Evolutionary conservation across 2,888 invertebrate genomes (phyloP).

Genomic region (Callinectes sapidus): DNA sequence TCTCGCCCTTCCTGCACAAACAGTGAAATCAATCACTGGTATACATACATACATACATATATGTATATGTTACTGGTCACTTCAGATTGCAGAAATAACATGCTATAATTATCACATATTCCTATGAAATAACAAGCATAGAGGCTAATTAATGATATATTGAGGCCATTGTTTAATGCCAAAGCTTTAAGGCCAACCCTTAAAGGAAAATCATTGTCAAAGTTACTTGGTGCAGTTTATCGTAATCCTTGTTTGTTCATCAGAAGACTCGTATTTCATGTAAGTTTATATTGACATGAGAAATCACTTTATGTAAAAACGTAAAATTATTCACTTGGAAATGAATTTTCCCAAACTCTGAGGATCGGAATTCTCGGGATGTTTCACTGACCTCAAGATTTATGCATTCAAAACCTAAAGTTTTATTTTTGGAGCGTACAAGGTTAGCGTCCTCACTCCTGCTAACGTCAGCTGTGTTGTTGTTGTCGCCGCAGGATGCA

Average conservation of each 20-base stretch:
- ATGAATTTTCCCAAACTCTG: background rate
- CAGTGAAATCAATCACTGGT: background rate
- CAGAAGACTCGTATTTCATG: background rate
- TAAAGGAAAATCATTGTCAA: background rate
- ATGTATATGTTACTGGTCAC: background rate
- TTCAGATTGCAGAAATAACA: background rate
- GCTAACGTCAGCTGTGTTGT: background rate
- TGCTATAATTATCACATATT: background rate
- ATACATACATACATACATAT: no score
- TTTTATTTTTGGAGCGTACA: background rate
- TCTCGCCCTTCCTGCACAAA: background rate
- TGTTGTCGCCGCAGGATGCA: constrained; percentile 61
- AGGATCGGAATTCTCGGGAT: background rate
- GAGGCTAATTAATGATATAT: background rate
- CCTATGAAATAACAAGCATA: background rate
- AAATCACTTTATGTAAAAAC: background rate
- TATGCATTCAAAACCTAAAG: background rate
- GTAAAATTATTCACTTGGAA: background rate
- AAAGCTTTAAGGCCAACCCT: background rate
- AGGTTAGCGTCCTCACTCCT: background rate
- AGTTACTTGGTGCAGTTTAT: background rate
- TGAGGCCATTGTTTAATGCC: background rate
- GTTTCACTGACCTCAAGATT: constrained; percentile 17
- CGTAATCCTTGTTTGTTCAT: background rate
- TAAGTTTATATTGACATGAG: background rate